phyloP scores from a whole-genome alignment of 2,113 vertebrate genomes.

The Spea bombifrons region DNA sequence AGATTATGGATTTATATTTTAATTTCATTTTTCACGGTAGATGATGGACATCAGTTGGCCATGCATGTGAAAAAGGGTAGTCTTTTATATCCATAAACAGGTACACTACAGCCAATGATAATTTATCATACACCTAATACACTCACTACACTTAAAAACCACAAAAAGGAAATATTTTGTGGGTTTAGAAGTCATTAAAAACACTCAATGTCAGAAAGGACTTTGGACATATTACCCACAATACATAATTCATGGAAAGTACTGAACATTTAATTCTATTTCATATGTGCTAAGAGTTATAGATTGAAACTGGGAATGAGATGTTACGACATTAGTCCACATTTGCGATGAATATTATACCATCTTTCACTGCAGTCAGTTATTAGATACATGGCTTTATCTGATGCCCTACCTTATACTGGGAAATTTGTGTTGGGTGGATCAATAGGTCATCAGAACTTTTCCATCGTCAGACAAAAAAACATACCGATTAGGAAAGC shows the following conservation, averaged over 20 bases:
- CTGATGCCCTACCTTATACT: no score
- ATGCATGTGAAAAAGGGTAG: no score
- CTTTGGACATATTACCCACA: constrained; percentile 6
- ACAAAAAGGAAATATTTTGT: constrained; percentile 8
- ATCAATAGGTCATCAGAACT: no score
- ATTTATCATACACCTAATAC: constrained; percentile 6
- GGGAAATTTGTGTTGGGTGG: no score
- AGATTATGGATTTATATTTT: no score
- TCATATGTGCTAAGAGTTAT: constrained; percentile 28
- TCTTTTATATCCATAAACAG: no score
- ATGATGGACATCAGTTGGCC: no score
- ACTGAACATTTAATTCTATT: constrained; percentile 17
- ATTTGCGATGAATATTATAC: constrained; percentile 29
- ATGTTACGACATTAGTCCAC: constrained; percentile 17
- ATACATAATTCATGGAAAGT: constrained; percentile 22
- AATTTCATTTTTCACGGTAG: no score
- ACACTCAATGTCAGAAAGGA: background rate
- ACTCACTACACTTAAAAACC: constrained; percentile 34
- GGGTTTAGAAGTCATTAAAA: constrained; percentile 29
- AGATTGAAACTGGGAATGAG: constrained; percentile 15
- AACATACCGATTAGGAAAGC: no score
- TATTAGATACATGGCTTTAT: background rate
- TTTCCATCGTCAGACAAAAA: no score
- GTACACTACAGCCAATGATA: background rate
- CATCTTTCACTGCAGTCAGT: constrained; percentile 16